Conservation (phyloP, 2,113 vertebrate species). For the Sciurus niger region DNA sequence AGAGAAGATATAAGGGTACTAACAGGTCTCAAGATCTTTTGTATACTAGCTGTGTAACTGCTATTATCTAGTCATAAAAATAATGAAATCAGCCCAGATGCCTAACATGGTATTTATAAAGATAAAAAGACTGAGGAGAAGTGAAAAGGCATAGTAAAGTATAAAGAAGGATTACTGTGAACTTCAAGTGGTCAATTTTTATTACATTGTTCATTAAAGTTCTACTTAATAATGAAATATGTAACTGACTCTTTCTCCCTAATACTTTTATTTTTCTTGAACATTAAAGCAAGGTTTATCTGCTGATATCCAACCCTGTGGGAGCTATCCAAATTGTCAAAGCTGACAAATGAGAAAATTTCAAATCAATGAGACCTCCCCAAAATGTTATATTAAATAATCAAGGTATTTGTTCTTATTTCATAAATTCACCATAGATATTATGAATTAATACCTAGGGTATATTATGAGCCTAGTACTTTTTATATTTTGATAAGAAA, state of each 20-base stretch:
- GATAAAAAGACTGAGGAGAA: neutral
- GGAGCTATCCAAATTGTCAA: constrained; percentile 21
- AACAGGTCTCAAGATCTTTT: neutral
- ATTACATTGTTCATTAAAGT: neutral
- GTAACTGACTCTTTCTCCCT: neutral
- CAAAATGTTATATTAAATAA: neutral
- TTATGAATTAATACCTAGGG: neutral
- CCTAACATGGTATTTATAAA: neutral
- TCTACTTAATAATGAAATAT: constrained; percentile 17
- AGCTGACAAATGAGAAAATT: constrained; percentile 18
- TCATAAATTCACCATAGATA: neutral
- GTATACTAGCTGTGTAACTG: neutral
- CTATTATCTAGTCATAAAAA: neutral
- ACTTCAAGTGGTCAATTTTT: neutral
- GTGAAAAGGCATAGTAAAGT: neutral
- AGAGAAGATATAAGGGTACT: neutral
- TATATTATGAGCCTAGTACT: neutral
- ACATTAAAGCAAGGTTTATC: neutral
- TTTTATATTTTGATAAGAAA: constrained; percentile 33
- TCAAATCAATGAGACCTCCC: neutral
- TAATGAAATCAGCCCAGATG: neutral
- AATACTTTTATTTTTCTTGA: constrained; percentile 56
- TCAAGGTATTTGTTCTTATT: constrained; percentile 11
- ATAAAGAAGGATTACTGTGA: neutral
- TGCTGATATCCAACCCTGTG: neutral